Percentiles rank a stretch among this genome's conserved stretches.
Evolutionary conservation across 2,888 invertebrate species (phyloP).

Genomic region (Odontomyia ornata): DNA sequence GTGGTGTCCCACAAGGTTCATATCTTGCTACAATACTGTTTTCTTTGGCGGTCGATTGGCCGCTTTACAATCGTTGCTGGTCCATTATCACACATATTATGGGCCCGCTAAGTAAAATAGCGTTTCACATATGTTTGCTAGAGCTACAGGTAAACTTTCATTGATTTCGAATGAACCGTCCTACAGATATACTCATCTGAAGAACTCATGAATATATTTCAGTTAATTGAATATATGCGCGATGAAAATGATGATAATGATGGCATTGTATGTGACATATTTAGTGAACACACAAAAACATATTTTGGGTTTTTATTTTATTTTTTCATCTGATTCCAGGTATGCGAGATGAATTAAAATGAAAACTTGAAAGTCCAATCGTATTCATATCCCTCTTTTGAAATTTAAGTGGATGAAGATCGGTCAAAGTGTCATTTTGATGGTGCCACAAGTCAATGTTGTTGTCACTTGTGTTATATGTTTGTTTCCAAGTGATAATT

Average conservation of each 20-base stretch:
- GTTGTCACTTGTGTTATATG: conserved; percentile 9
- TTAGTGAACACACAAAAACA: too few species aligned
- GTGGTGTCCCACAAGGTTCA: background rate
- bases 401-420: background rate
- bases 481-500: conserved; percentile 2
- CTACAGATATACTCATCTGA: too few species aligned
- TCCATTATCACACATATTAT: background rate
- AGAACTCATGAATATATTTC: background rate
- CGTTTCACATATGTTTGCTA: background rate
- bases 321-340: too few species aligned
- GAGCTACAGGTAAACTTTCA: background rate
- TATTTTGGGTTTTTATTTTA: too few species aligned
- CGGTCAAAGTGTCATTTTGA: conserved; percentile 10
- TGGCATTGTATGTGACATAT: too few species aligned
- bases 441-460: background rate
- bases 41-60: background rate
- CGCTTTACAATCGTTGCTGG: background rate
- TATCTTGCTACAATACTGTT: conserved; percentile 3
- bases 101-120: background rate
- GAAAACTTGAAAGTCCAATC: background rate
- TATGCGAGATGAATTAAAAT: background rate
- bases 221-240: background rate
- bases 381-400: too few species aligned
- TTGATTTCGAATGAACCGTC: background rate
- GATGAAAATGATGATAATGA: background rate